Percentiles rank a stretch among this genome's conserved stretches.
phyloP scores from a whole-genome alignment of 2,888 invertebrate species.

The Zaprionus obscuricornis region DNA sequence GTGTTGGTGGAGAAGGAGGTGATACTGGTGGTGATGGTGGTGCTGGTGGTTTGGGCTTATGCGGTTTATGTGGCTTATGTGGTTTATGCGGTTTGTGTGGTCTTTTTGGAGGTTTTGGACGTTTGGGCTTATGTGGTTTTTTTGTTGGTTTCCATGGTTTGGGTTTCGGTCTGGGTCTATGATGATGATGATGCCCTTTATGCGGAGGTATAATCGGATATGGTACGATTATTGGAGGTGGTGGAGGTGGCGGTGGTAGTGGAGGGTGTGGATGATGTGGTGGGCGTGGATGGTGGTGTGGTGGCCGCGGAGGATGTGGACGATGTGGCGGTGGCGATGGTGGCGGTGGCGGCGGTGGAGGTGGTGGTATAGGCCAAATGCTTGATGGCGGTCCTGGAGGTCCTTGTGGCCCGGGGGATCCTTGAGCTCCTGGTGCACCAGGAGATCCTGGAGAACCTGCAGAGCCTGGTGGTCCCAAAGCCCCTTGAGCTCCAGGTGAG shows the following conservation, averaged over 20 bases:
- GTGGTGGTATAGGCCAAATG: background rate
- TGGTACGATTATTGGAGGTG: constrained; percentile 17
- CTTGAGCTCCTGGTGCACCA: constrained; percentile 29
- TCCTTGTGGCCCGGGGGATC: constrained; percentile 19
- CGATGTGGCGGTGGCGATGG: constrained; percentile 6
- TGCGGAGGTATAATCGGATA: background rate
- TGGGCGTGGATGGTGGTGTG: constrained; percentile 6
- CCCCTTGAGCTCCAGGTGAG: constrained; percentile 21
- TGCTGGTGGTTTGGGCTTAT: too few relatives aligned
- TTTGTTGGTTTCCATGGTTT: too few relatives aligned
- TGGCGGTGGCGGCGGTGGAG: background rate
- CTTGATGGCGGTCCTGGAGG: constrained; percentile 12
- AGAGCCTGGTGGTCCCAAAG: constrained; percentile 28
- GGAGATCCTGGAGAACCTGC: constrained; percentile 28
- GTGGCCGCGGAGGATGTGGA: constrained; percentile 1
- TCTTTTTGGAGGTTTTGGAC: background rate
- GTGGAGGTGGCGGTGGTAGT: constrained; percentile 9
- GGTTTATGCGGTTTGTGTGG: constrained; percentile 15
- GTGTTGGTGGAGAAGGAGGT: too few relatives aligned
- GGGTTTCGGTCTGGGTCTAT: too few relatives aligned
- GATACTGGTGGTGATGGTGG: too few relatives aligned
- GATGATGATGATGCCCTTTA: background rate
- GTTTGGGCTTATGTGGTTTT: background rate
- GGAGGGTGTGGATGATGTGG: background rate
- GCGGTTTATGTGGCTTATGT: constrained; percentile 9